phyloP scores from a whole-genome alignment of 2,888 invertebrate species.

The Scaptodrosophila latifasciaeformis region DNA sequence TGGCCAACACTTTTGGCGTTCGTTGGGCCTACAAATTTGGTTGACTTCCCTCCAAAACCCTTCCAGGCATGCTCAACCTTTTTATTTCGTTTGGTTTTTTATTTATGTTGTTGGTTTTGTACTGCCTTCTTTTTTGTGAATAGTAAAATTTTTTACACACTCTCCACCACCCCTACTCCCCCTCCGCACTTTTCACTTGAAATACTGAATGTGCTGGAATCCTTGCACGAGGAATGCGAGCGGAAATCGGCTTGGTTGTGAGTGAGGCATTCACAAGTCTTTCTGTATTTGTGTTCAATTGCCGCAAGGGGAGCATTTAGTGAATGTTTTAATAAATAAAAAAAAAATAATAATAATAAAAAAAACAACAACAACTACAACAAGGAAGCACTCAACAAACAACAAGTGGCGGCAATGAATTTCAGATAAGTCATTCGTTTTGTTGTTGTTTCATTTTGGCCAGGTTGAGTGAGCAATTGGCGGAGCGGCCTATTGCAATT shows the following conservation, averaged over 20 bases:
- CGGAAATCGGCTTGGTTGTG: not conserved
- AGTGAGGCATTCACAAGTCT: slow-evolving; percentile 26
- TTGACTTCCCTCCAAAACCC: slow-evolving; percentile 36
- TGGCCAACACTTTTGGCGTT: slow-evolving; percentile 67
- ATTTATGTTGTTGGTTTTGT: slow-evolving; percentile 24
- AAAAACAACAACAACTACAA: not conserved
- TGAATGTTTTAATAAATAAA: slow-evolving; percentile 53
- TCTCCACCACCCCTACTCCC: slow-evolving; percentile 6
- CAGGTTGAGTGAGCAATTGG: not conserved
- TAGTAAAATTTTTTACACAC: slow-evolving; percentile 63
- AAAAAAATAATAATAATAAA: slow-evolving; percentile 30
- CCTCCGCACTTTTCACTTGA: not conserved
- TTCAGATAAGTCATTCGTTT: not conserved
- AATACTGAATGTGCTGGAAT: not conserved
- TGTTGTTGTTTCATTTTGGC: not conserved
- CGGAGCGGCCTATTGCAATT: not conserved
- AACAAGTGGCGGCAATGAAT: slow-evolving; percentile 5
- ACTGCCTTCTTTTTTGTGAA: slow-evolving; percentile 29
- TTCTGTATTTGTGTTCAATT: slow-evolving; percentile 59
- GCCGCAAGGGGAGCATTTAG: slow-evolving; percentile 65
- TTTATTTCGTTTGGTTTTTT: slow-evolving; percentile 35
- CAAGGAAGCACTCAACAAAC: no score
- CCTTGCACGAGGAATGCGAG: slow-evolving; percentile 6
- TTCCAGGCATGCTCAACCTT: no score
- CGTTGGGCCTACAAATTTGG: slow-evolving; percentile 62